These are phyloP conservation scores for Eupeodes latifasciatus DNA, from an alignment of 2,888 invertebrate genomes.

Conservation along the genomic window DNA sequence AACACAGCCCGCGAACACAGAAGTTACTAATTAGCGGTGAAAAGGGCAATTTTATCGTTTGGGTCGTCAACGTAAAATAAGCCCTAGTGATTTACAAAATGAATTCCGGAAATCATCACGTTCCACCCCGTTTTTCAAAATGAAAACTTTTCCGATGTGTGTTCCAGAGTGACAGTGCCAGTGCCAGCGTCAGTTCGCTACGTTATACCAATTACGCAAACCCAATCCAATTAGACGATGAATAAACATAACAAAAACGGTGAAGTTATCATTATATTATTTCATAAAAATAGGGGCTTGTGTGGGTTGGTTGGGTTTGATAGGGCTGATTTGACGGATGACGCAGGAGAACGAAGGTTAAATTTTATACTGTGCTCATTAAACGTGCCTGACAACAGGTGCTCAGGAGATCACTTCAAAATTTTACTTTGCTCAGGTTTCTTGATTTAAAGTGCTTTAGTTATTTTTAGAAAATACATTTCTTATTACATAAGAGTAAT, in stretches of 20 bases:
- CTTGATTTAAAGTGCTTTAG: background rate
- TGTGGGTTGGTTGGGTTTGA: background rate
- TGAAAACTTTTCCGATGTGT: conserved; percentile 68
- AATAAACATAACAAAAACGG: conserved; percentile 72
- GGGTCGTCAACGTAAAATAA: conserved; percentile 70
- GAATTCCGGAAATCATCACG: conserved; percentile 69
- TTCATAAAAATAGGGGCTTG: conserved; percentile 27
- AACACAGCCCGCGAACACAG: conserved; percentile 52
- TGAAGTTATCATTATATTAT: conserved; percentile 49
- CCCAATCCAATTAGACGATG: conserved; percentile 73
- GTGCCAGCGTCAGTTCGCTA: conserved; percentile 43
- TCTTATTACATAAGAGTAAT: background rate
- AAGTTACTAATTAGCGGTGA: conserved; percentile 75
- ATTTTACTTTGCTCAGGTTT: background rate
- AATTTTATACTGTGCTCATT: conserved; percentile 42
- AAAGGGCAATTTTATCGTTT: conserved; percentile 73
- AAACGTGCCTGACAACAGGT: conserved; percentile 51
- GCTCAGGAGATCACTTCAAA: conserved; percentile 31
- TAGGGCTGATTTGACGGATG: background rate
- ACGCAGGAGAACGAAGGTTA: background rate
- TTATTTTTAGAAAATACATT: background rate
- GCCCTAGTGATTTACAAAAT: conserved; percentile 68
- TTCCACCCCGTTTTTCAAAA: conserved; percentile 49
- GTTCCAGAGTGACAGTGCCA: conserved; percentile 31
- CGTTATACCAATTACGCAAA: conserved; percentile 66